Conservation (phyloP, 2,888 invertebrate genomes). For the Hydraecia micacea region DNA sequence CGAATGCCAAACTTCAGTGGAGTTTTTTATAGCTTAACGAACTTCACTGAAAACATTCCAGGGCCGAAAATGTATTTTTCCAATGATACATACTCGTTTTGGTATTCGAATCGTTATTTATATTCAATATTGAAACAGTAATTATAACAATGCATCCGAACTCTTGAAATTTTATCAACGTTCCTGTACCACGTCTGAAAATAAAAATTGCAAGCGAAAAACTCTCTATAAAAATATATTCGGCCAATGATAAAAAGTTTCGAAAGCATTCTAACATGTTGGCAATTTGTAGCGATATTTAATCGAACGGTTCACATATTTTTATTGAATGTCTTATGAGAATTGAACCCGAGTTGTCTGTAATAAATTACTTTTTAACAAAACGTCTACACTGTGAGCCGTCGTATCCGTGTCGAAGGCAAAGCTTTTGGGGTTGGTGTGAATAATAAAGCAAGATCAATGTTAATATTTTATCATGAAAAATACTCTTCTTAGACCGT, state of each 20-base stretch:
- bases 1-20: not conserved
- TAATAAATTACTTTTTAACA: not conserved
- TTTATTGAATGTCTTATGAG: not conserved
- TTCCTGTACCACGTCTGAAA: not conserved
- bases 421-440: not conserved
- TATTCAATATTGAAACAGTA: constrained; percentile 42
- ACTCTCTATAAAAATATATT: not conserved
- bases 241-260: not conserved
- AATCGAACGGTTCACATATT: constrained; percentile 2
- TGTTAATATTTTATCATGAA: constrained; percentile 17
- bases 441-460: not conserved
- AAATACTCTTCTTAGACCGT: not conserved
- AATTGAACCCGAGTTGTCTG: not conserved
- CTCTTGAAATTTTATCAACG: constrained; percentile 3
- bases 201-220: not conserved
- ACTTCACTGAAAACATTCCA: constrained; percentile 1
- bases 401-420: not conserved
- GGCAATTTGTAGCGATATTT: constrained; percentile 35
- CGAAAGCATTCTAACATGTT: not conserved
- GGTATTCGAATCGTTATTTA: constrained; percentile 17
- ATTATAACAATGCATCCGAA: not conserved
- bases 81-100: constrained; percentile 26
- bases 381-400: constrained; percentile 7
- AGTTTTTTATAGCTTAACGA: not conserved
- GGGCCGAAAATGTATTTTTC: constrained; percentile 1